A percentile compares a stretch with the other conserved stretches of the same genome.
These are phyloP conservation scores for Megalonaias nervosa DNA, from an alignment of 1,140 invertebrate species.

Conservation along the genomic window DNA sequence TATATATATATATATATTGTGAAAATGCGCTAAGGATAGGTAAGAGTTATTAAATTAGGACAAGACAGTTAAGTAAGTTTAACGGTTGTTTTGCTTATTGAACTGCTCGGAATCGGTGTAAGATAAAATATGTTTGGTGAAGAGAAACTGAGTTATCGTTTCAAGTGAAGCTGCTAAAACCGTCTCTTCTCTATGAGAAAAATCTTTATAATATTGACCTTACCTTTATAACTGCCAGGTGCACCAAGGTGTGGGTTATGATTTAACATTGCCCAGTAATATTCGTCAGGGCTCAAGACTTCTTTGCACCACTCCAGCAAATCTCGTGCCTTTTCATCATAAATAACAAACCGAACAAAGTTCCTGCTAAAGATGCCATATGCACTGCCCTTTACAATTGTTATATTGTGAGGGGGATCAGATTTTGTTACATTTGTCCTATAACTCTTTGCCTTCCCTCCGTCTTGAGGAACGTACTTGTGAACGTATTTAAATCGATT, in stretches of 20 bases:
- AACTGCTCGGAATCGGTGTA: too few relatives aligned
- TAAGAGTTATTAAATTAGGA: too few relatives aligned
- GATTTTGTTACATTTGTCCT: conserved; percentile 39
- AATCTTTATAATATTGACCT: not conserved
- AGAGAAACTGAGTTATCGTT: too few relatives aligned
- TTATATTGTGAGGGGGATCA: conserved; percentile 48
- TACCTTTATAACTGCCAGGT: conserved; percentile 50
- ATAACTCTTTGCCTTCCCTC: conserved; percentile 16
- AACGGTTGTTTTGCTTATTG: too few relatives aligned
- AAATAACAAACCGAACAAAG: conserved; percentile 55
- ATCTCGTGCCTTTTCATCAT: conserved; percentile 40
- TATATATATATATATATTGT: too few relatives aligned
- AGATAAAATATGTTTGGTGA: too few relatives aligned
- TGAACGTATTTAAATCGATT: conserved; percentile 22
- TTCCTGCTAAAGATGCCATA: conserved; percentile 59
- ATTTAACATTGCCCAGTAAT: conserved; percentile 59
- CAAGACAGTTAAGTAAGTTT: too few relatives aligned
- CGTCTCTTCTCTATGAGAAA: too few relatives aligned
- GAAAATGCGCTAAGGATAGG: too few relatives aligned
- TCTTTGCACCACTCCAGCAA: conserved; percentile 53
- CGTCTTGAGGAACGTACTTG: not conserved
- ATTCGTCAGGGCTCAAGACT: conserved; percentile 60
- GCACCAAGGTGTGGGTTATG: conserved; percentile 49
- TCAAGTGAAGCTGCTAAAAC: too few relatives aligned
- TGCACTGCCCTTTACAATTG: conserved; percentile 60